Conservation (phyloP, 2,797 vertebrate species). For the Protosalanx chinensis region DNA sequence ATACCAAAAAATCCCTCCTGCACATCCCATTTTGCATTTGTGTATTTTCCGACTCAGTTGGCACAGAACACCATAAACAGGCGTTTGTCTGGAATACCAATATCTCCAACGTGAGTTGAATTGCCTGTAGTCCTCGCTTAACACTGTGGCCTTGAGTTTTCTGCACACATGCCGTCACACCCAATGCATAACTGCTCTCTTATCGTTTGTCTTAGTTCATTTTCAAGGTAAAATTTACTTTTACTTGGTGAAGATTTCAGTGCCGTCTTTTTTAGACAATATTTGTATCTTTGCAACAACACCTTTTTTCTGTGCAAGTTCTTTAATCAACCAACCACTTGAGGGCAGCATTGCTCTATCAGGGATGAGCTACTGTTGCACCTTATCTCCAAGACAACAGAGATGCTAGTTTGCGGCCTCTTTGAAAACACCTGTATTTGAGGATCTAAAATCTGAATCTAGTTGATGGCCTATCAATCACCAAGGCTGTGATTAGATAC, state of each 20-base stretch:
- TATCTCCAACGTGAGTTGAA: background rate
- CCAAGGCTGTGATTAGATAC: background rate
- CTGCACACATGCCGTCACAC: background rate
- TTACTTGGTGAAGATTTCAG: background rate
- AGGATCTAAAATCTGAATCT: background rate
- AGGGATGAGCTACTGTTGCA: background rate
- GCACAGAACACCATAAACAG: background rate
- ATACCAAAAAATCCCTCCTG: background rate
- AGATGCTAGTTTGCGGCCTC: background rate
- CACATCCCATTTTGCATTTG: constrained; percentile 10
- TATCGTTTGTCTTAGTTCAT: background rate
- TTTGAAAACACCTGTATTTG: background rate
- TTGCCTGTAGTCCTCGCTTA: background rate
- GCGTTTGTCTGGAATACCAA: constrained; percentile 7
- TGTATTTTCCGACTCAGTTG: constrained; percentile 2
- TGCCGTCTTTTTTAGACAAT: background rate
- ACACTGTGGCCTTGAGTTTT: background rate
- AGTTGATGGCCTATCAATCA: no score
- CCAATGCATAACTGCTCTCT: background rate
- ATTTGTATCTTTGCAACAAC: background rate
- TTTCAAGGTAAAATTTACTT: background rate
- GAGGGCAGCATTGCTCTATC: constrained; percentile 8
- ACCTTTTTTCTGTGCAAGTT: background rate
- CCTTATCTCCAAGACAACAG: background rate
- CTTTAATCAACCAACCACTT: background rate